These are phyloP conservation scores for Pipistrellus pipistrellus DNA, from an alignment of 2,797 vertebrate genomes.

Conservation along the genomic window DNA sequence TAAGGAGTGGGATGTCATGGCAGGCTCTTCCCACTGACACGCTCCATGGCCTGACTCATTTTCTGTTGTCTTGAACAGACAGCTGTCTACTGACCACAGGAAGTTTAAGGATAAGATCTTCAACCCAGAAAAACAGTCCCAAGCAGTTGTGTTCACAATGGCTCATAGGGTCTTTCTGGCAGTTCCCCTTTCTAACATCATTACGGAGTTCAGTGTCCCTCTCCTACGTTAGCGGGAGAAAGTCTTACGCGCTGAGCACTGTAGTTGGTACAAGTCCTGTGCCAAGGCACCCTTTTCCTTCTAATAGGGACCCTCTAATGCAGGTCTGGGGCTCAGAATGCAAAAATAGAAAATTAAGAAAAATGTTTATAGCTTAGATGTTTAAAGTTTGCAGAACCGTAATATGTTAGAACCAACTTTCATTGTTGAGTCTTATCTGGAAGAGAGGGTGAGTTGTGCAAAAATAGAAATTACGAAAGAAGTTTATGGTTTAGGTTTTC, in stretches of 20 bases:
- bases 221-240: neutral
- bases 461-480: neutral
- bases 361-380: neutral
- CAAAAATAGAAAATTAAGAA: neutral
- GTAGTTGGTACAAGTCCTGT: neutral
- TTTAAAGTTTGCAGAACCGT: neutral
- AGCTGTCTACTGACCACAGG: neutral
- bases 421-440: neutral
- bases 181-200: neutral
- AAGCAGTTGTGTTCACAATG: neutral
- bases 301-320: neutral
- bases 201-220: neutral
- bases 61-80: conserved; percentile 40
- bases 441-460: neutral
- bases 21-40: neutral
- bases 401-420: neutral
- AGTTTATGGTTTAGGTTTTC: neutral
- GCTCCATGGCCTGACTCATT: neutral
- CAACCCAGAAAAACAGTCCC: neutral
- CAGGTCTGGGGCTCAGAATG: neutral
- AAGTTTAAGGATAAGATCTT: conserved; percentile 21
- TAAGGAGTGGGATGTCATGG: neutral
- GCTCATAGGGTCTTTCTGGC: neutral
- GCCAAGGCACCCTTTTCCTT: neutral
- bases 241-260: neutral